Conservation (phyloP, 2,888 invertebrate genomes). For the Crocallis elinguaria region DNA sequence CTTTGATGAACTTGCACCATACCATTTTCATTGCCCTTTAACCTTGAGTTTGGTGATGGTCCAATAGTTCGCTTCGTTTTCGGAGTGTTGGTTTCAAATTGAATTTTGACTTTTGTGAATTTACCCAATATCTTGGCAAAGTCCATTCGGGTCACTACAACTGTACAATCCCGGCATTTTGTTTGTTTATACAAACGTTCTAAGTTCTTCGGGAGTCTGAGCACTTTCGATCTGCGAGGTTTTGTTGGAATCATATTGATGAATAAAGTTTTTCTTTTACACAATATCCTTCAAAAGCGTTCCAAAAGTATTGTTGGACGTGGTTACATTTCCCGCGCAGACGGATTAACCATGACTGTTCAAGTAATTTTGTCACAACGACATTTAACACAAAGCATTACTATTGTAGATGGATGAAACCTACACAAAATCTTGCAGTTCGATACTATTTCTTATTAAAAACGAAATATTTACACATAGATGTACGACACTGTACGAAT, state of each 20-base stretch:
- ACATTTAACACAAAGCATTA: constrained; percentile 32
- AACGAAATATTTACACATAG: constrained; percentile 44
- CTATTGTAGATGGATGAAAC: constrained; percentile 29
- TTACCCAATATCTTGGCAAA: constrained; percentile 80
- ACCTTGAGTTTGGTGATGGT: constrained; percentile 55
- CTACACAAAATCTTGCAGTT: constrained; percentile 3
- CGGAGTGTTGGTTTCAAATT: constrained; percentile 70
- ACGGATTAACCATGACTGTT: constrained; percentile 26
- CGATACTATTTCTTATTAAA: constrained; percentile 45
- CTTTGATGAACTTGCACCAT: constrained; percentile 69
- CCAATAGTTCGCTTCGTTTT: constrained; percentile 56
- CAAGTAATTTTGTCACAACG: constrained; percentile 37
- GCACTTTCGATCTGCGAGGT: constrained; percentile 56
- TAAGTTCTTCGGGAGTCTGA: constrained; percentile 68
- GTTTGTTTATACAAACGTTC: constrained; percentile 72
- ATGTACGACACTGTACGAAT: constrained; percentile 51
- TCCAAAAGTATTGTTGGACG: constrained; percentile 46
- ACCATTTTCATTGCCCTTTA: constrained; percentile 80
- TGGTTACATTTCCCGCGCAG: constrained; percentile 83
- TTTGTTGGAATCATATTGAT: constrained; percentile 69
- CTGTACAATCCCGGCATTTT: constrained; percentile 77
- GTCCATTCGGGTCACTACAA: constrained; percentile 77
- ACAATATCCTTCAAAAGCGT: constrained; percentile 27
- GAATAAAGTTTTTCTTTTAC: constrained; percentile 23
- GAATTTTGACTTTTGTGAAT: constrained; percentile 80